Evolutionary conservation across 2,797 vertebrate species (phyloP), one percentile per base, ranked within the genome.

Genomic region (Pseudotriccus pelzelni): DNA sequence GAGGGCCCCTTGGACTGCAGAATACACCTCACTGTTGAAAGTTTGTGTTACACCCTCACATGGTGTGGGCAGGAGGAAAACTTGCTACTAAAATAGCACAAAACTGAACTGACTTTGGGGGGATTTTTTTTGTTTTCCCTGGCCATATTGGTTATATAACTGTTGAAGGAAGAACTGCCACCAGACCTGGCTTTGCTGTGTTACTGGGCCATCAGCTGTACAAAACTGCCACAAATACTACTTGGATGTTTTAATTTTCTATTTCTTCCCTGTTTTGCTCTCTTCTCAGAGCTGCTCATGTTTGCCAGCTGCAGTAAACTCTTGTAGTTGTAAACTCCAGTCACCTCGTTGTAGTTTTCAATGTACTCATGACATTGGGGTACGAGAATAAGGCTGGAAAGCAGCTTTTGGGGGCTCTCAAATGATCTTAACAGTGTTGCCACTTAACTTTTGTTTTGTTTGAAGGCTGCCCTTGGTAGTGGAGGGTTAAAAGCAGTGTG

Each of bases 401-500:
- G 49, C 12, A n/a, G 21, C 56, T 92, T 87, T 77, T 22, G 10
- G 44, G 64, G 10, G 14, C 14, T 69, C 47, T 88, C 32, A 44
- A 7, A 53, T 32, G 1, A 18, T 91, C 23, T 66, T 43, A 23
- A 9, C 8, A 8, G 14, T 8, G 12, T 28, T 25, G n/a, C 15
- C 20, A 13, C 25, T 77, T 67, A 7, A 18, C 23, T 83, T 75
- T 59, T 44, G 30, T 46, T 75, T 28, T 34, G 27, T 83, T 91
- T 95, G 43, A 79, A 67, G 46, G 68, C 89, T 91, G 30, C 53
- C 78, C 68, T 68, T 87, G 81, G 76, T 89, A 91, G 60, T 46
- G 74, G 78, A 94, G 96, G 93, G 80, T 96, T 96, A 95, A 96
- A 94, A 94, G 73, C 87, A 68, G 75, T 43, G 62, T 92, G 75